phyloP scores from a whole-genome alignment of 1,140 invertebrate genomes.

The Bicyclus anynana region DNA sequence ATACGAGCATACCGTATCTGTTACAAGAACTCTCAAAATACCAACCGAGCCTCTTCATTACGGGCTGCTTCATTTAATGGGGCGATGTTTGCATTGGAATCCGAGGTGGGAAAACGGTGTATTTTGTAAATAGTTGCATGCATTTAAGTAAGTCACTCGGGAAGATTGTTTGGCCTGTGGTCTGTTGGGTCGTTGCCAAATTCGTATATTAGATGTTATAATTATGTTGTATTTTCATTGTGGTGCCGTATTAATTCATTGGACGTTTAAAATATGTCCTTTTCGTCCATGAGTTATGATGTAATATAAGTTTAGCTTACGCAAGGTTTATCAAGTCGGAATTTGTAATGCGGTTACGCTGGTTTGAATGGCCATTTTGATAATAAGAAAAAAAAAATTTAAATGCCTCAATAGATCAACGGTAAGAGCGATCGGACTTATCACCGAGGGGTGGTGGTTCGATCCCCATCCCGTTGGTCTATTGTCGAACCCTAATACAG shows the following conservation, averaged over 20 bases:
- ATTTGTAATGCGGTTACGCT: too few relatives aligned
- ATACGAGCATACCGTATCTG: slow-evolving; percentile 33
- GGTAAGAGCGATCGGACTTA: too few relatives aligned
- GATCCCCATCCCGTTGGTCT: too few relatives aligned
- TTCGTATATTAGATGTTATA: slow-evolving; percentile 10
- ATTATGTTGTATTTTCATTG: slow-evolving; percentile 6
- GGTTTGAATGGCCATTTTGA: too few relatives aligned
- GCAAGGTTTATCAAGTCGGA: too few relatives aligned
- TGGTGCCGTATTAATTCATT: background rate
- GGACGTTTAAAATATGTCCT: background rate
- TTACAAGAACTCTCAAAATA: slow-evolving; percentile 33
- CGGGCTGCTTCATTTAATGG: slow-evolving; percentile 44
- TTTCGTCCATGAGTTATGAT: background rate
- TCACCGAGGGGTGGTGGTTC: too few relatives aligned
- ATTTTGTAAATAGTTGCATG: slow-evolving; percentile 27
- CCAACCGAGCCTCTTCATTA: slow-evolving; percentile 46
- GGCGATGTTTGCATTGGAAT: slow-evolving; percentile 26
- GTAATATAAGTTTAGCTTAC: too few relatives aligned
- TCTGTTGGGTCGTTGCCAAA: slow-evolving; percentile 23
- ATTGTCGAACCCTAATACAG: too few relatives aligned
- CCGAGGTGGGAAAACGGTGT: slow-evolving; percentile 23
- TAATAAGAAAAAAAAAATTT: too few relatives aligned
- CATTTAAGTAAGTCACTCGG: slow-evolving; percentile 22
- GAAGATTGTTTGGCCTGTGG: slow-evolving; percentile 28
- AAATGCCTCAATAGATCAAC: too few relatives aligned